Base-by-base conservation (phyloP, 2,888 invertebrate species). In the Adelphocoris suturalis region DNA sequence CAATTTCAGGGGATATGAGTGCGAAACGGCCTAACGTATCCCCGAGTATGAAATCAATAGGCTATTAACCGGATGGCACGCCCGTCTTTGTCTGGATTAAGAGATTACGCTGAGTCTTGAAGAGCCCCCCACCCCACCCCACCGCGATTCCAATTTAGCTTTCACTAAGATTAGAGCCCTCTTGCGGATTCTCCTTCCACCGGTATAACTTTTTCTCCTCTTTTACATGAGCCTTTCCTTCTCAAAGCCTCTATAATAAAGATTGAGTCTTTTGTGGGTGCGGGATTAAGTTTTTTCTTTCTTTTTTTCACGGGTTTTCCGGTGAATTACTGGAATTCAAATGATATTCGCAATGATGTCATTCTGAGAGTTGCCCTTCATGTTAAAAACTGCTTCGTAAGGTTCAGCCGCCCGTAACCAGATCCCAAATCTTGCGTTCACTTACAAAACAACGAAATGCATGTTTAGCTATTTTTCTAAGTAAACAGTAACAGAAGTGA, bases 61-160 rank as follows among this genome's bases (percentile, higher is more conserved):
- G 82, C 82, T 55, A 82, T 82, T 82, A 82, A 82, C 82, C 28
- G 82, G 55, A 82, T 82, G 82, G 52, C 14, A 82, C 82, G 52
- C 48, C 27, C 48, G 82, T 52, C 82, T 82, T 52, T 82, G 82
- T 82, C 82, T 82, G 82, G 55, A 82, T 82, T 82, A 82, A 82
- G 82, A 82, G 82, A 82, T 82, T 52, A 48, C 82, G 82, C 23
- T 48, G 47, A 16, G 78, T 68, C 78, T 78, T 47, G 47, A 78
- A 46, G 47, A 78, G 78, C n/a, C 46, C 16, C 37, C 19, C 12
- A 9, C 12, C 5, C 78, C 16, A 1, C 19, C 47, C 16, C n/a
- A 16, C 78, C 47, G 16, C 78, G 47, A 78, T 78, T 47, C 78
- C 78, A 78, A 78, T 78, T 78, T 78, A 78, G 78, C 78, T 78